These are phyloP conservation scores for Drosophila setosimentum DNA, from an alignment of 2,888 invertebrate species.

Conservation along the genomic window DNA sequence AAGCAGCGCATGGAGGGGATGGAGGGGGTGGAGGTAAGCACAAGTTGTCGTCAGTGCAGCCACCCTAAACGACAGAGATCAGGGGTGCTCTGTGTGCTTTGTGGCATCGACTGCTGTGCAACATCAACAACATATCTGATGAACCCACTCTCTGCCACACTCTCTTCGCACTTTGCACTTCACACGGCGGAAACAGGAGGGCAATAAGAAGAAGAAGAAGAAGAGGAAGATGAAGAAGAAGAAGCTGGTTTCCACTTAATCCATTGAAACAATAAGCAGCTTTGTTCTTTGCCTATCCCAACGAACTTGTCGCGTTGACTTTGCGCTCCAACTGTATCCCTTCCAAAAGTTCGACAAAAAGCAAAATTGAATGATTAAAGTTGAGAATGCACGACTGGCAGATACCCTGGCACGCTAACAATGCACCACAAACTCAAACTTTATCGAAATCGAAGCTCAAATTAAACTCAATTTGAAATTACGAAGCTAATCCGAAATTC, in stretches of 20 bases:
- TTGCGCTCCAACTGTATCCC: conserved; percentile 12
- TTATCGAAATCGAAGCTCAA: background rate
- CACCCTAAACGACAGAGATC: conserved; percentile 38
- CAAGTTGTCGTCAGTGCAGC: conserved; percentile 34
- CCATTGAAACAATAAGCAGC: conserved; percentile 82
- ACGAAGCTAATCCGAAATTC: too few relatives aligned
- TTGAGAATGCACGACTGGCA: background rate
- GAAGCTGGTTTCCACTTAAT: conserved; percentile 64
- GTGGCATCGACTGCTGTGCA: conserved; percentile 44
- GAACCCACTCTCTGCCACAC: conserved; percentile 42
- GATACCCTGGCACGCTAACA: background rate
- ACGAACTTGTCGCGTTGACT: conserved; percentile 45
- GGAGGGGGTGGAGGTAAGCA: conserved; percentile 2
- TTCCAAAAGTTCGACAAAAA: background rate
- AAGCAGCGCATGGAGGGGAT: background rate
- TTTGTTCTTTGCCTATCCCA: conserved; percentile 69
- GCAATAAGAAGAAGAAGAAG: background rate
- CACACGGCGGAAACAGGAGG: conserved; percentile 11
- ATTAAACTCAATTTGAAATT: background rate
- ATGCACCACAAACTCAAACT: background rate
- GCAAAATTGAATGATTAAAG: background rate
- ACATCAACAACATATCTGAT: conserved; percentile 37
- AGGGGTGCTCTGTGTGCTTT: conserved; percentile 13
- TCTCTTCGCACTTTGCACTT: conserved; percentile 6
- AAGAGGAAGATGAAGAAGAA: background rate